phyloP scores from a whole-genome alignment of 2,888 invertebrate species.

The Eristalis tenax region DNA sequence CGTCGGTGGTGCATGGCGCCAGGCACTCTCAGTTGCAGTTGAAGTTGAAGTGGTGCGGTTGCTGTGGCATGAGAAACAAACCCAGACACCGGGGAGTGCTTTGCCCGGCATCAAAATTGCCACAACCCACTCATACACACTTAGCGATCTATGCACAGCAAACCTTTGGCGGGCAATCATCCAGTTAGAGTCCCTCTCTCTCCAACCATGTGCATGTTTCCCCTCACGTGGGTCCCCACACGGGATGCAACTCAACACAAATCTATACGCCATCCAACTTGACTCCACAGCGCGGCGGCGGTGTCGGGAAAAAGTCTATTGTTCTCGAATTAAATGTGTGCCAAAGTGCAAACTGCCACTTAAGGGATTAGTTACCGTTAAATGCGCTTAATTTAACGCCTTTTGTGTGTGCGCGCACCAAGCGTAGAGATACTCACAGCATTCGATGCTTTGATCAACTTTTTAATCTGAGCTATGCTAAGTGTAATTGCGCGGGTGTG shows the following conservation, averaged over 20 bases:
- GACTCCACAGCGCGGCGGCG: not conserved
- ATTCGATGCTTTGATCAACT: slow-evolving; percentile 49
- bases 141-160: not conserved
- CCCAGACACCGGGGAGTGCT: slow-evolving; percentile 12
- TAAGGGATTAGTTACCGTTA: slow-evolving; percentile 60
- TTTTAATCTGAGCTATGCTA: slow-evolving; percentile 32
- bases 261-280: not conserved
- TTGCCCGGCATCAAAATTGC: not conserved
- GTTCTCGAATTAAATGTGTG: slow-evolving; percentile 58
- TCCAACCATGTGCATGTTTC: not conserved
- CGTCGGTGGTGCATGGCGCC: not conserved
- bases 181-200: slow-evolving; percentile 5
- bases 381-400: slow-evolving; percentile 53
- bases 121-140: not conserved
- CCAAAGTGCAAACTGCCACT: slow-evolving; percentile 59
- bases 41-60: not conserved
- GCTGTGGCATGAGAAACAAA: not conserved
- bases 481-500: not conserved
- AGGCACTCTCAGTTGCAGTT: not conserved
- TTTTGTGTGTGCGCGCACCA: slow-evolving; percentile 26
- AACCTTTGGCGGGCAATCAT: slow-evolving; percentile 33
- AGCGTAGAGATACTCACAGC: slow-evolving; percentile 23
- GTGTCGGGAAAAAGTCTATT: slow-evolving; percentile 25
- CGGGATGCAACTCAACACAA: not conserved
- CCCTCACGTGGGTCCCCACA: not conserved